A percentile compares a stretch with the other conserved stretches of the same genome.
These are phyloP conservation scores for Lacerta agilis DNA, from an alignment of 2,797 vertebrate species.

Conservation along the genomic window DNA sequence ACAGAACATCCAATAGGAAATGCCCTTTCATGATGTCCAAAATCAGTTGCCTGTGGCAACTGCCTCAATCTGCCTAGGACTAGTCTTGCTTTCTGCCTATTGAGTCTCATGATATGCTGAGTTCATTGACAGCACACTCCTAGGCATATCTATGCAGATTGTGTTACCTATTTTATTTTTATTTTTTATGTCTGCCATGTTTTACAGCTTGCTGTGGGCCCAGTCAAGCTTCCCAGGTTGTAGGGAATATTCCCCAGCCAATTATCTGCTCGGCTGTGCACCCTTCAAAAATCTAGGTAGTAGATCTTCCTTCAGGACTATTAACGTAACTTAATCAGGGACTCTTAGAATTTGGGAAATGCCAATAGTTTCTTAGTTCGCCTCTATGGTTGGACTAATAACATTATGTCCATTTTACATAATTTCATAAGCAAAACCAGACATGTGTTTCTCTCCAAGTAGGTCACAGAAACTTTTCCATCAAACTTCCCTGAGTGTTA, in stretches of 20 bases:
- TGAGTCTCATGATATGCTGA: background rate
- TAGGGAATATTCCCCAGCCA: background rate
- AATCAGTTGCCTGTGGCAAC: no score
- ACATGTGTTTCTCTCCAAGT: background rate
- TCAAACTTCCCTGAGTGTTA: no score
- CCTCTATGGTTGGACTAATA: background rate
- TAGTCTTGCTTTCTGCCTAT: background rate
- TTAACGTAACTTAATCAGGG: no score
- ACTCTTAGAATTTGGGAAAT: no score
- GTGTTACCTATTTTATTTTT: background rate
- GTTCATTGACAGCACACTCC: background rate
- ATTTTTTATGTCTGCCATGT: background rate
- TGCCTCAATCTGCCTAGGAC: background rate
- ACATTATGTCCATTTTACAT: background rate
- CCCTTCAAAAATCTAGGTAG: no score
- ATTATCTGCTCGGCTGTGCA: background rate
- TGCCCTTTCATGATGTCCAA: no score
- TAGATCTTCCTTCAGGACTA: no score
- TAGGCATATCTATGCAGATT: background rate
- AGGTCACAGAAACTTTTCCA: background rate
- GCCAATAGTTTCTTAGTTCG: no score
- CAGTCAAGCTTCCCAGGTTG: background rate
- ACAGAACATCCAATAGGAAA: no score
- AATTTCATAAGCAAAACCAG: background rate
- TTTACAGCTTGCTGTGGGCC: background rate